Conservation (phyloP, 2,888 invertebrate species). For the Pristionchus arcanus region DNA sequence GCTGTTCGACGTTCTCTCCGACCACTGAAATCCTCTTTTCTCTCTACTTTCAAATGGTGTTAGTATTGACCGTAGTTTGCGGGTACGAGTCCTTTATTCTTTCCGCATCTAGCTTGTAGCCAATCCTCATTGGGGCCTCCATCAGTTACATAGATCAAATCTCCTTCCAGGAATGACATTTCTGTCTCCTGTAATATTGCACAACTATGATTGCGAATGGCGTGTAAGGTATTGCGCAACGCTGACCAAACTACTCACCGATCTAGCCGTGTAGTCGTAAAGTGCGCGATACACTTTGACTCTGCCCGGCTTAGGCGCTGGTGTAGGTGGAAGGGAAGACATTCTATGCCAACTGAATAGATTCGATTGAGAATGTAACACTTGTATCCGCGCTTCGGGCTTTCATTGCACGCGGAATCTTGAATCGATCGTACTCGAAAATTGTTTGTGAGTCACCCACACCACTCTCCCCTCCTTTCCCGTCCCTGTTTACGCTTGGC, state of each 20-base stretch:
- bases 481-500: slow-evolving; percentile 45
- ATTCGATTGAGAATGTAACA: background rate
- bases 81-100: slow-evolving; percentile 70
- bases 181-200: slow-evolving; percentile 80
- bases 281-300: slow-evolving; percentile 74
- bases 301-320: slow-evolving; percentile 75
- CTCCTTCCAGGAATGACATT: slow-evolving; percentile 85
- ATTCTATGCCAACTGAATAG: slow-evolving; percentile 22
- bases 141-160: slow-evolving; percentile 80
- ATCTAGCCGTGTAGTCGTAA: slow-evolving; percentile 69
- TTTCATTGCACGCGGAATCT: slow-evolving; percentile 47
- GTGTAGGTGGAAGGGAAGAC: slow-evolving; percentile 64
- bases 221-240: background rate
- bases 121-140: slow-evolving; percentile 70
- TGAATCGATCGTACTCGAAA: slow-evolving; percentile 53
- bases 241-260: slow-evolving; percentile 58
- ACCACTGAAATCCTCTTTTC: slow-evolving; percentile 62
- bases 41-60: background rate
- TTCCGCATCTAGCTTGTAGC: slow-evolving; percentile 69
- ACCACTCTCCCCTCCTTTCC: slow-evolving; percentile 29
- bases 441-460: slow-evolving; percentile 47
- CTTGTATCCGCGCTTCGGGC: slow-evolving; percentile 23
- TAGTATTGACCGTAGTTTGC: slow-evolving; percentile 66
- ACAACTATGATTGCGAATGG: background rate
- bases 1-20: slow-evolving; percentile 80